These are phyloP conservation scores for Taeniopygia guttata DNA, from an alignment of 2,797 vertebrate genomes.

Conservation along the genomic window DNA sequence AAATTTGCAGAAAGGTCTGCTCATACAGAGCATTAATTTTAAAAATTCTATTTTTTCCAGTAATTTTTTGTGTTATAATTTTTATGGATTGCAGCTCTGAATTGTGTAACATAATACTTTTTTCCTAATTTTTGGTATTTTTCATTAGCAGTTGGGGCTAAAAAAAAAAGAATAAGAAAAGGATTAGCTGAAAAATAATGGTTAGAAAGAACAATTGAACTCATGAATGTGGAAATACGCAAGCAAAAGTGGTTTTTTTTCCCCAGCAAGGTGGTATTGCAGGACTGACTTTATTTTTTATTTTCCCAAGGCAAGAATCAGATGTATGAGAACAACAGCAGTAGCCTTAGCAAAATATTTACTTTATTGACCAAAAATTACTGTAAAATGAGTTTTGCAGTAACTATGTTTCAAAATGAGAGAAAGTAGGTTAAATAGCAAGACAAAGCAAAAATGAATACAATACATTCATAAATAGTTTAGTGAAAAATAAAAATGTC, in stretches of 20 bases:
- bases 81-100: not conserved
- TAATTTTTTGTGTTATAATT: not conserved
- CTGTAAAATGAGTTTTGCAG: not conserved
- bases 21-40: not conserved
- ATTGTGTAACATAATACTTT: not conserved
- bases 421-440: not conserved
- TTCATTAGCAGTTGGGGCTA: not conserved
- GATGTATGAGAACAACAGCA: not conserved
- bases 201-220: not conserved
- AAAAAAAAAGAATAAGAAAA: not conserved
- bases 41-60: not conserved
- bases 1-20: not conserved
- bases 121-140: not conserved
- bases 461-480: not conserved
- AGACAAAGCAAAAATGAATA: not conserved
- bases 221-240: not conserved
- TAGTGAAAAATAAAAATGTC: not conserved
- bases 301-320: not conserved
- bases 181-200: not conserved
- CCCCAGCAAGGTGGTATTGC: not conserved
- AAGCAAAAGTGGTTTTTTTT: rapidly evolving
- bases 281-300: not conserved
- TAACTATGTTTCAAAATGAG: not conserved
- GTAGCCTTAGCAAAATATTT: not conserved
- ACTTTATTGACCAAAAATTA: not conserved